Evolutionary conservation across 2,113 vertebrate genomes (phyloP), one percentile per base, ranked within the genome.

Genomic region (Pseudopipra pipra): DNA sequence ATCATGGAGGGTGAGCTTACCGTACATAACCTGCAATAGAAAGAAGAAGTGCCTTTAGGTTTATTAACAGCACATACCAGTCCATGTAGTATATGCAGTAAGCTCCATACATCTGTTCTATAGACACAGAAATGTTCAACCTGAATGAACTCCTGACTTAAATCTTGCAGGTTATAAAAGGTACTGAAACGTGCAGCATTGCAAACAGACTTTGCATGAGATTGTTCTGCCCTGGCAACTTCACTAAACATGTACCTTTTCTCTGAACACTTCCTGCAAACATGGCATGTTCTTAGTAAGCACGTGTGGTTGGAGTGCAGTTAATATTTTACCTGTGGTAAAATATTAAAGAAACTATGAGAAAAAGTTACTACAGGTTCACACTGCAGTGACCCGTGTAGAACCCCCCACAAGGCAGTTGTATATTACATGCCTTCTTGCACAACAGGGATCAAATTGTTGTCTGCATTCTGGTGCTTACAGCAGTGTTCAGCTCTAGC

Each of bases 1-100:
- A 99, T 99, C 80, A 99, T 99, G 99, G 99, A 99, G 96, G 99
- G 99, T 99, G 85, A 98, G 97, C 66, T 71, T 49, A 44, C 21
- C 22, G 8, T 68, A 27, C 24, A 43, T 35, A n/a, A 61, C 52
- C 39, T 77, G 12, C 23, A 24, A 17, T 7, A 63, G 56, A 41
- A 65, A 59, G 14, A 61, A 51, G 44, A 20, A 89, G 30, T 27
- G 6, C n/a, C 33, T 79, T 59, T 19, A 39, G 21, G 21, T 66
- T 91, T 77, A 21, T 56, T 63, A 47, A 35, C 9, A 70, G 14
- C 44, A 78, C 13, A 2, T 63, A 52, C 15, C 39, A 41, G n/a
- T 73, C 44, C 19, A 3, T 44, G 25, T 43, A 55, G n/a, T 27
- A 31, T 23, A 3, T 59, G 56, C 33, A 72, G 5, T 37, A 63